phyloP scores from a whole-genome alignment of 1,140 invertebrate species.

The Diachasmimorpha longicaudata region DNA sequence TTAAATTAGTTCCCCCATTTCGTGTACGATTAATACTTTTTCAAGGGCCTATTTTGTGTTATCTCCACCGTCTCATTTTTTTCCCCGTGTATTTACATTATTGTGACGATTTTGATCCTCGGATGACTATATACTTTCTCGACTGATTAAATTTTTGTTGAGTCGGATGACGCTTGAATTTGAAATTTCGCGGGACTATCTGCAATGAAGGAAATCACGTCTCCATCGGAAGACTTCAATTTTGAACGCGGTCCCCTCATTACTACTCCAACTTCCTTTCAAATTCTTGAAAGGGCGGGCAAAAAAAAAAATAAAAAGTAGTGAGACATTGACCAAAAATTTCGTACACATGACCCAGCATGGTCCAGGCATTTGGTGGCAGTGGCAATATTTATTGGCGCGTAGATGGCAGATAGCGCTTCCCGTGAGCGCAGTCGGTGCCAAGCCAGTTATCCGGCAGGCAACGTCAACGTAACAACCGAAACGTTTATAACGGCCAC shows the following conservation, averaged over 20 bases:
- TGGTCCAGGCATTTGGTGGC: conserved; percentile 20
- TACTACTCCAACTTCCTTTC: too few species aligned
- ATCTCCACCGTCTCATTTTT: neutral
- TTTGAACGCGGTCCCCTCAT: too few species aligned
- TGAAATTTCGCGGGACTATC: too few species aligned
- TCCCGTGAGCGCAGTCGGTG: conserved; percentile 37
- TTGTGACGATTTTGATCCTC: neutral
- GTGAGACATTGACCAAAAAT: neutral
- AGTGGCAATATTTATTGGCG: conserved; percentile 40
- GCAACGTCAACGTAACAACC: conserved; percentile 46
- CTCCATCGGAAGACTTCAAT: too few species aligned
- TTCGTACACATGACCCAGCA: conserved; percentile 29
- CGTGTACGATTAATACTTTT: conserved; percentile 57
- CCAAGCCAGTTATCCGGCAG: conserved; percentile 48
- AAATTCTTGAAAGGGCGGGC: neutral
- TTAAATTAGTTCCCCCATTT: conserved; percentile 59
- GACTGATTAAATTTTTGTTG: too few species aligned
- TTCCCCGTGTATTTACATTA: conserved; percentile 18
- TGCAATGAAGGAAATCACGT: too few species aligned
- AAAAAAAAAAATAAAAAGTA: neutral
- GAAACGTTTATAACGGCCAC: conserved; percentile 52
- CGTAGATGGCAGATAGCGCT: conserved; percentile 42
- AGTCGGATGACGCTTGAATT: too few species aligned
- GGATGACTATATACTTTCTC: too few species aligned
- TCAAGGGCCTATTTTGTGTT: conserved; percentile 36